Evolutionary conservation across 2,888 invertebrate species (phyloP).

Genomic region (Troides helena): DNA sequence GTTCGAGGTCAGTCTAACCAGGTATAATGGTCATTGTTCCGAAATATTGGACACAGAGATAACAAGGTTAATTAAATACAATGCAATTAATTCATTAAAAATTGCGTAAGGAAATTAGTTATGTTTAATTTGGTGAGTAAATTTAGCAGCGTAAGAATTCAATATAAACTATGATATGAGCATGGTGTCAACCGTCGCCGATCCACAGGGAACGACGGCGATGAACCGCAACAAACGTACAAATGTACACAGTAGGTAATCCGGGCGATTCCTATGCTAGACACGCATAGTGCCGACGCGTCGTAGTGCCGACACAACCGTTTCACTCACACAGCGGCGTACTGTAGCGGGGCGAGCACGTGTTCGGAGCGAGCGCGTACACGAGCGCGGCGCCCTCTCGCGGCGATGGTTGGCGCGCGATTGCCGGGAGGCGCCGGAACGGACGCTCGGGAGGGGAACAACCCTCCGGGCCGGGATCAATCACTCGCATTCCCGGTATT

Average conservation of each 20-base stretch:
- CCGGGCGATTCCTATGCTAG: conserved; percentile 60
- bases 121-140: not conserved
- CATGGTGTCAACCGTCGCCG: conserved; percentile 58
- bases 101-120: not conserved
- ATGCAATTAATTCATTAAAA: not conserved
- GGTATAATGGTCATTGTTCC: conserved; percentile 4
- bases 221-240: conserved; percentile 68
- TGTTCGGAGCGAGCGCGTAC: conserved; percentile 50
- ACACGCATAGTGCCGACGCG: conserved; percentile 62
- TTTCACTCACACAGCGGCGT: conserved; percentile 64
- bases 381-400: conserved; percentile 66
- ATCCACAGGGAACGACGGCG: conserved; percentile 63
- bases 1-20: conserved; percentile 19
- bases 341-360: conserved; percentile 53
- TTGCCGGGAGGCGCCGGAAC: conserved; percentile 55
- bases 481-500: conserved; percentile 53
- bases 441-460: conserved; percentile 65
- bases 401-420: conserved; percentile 75
- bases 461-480: conserved; percentile 63
- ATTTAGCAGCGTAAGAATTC: conserved; percentile 43
- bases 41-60: not conserved
- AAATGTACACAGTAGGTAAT: conserved; percentile 62
- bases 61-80: not conserved
- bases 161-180: conserved; percentile 54
- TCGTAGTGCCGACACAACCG: conserved; percentile 58